phyloP scores from a whole-genome alignment of 2,888 invertebrate genomes.

The Subacronicta megacephala region DNA sequence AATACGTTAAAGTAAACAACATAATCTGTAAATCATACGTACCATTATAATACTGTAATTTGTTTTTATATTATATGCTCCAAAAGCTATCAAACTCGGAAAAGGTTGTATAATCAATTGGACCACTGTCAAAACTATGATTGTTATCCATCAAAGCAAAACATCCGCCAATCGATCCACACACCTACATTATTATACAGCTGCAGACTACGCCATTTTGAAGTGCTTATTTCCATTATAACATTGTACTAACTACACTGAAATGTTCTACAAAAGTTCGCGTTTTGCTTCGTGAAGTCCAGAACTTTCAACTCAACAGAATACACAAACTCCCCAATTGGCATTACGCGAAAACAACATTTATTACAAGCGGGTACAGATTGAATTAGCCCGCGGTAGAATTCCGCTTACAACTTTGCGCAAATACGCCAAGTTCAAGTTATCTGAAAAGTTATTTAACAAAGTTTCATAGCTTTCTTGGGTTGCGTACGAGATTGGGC shows the following conservation, averaged over 20 bases:
- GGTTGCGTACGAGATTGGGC: slow-evolving; percentile 78
- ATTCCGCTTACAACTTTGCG: slow-evolving; percentile 87
- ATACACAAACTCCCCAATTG: slow-evolving; percentile 84
- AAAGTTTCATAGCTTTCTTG: slow-evolving; percentile 89
- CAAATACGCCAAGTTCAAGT: slow-evolving; percentile 88
- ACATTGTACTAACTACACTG: slow-evolving; percentile 90
- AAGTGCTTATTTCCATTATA: slow-evolving; percentile 90
- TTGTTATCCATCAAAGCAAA: slow-evolving; percentile 69
- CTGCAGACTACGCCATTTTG: slow-evolving; percentile 88
- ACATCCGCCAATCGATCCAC: slow-evolving; percentile 77
- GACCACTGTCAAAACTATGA: slow-evolving; percentile 64
- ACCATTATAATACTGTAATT: not conserved
- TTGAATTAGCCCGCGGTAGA: slow-evolving; percentile 86
- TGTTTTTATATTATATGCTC: slow-evolving; percentile 24
- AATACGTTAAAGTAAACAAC: slow-evolving; percentile 31
- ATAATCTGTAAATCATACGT: slow-evolving; percentile 26
- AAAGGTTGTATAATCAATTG: slow-evolving; percentile 46
- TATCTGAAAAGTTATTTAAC: slow-evolving; percentile 90
- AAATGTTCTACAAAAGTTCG: slow-evolving; percentile 90
- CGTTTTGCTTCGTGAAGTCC: slow-evolving; percentile 90
- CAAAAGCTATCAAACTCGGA: slow-evolving; percentile 15
- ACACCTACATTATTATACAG: slow-evolving; percentile 78
- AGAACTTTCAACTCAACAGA: slow-evolving; percentile 83
- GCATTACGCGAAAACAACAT: slow-evolving; percentile 88
- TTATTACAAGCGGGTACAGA: slow-evolving; percentile 88